Evolutionary conservation across 2,113 vertebrate genomes (phyloP).

Genomic region (Puffinus mauretanicus): DNA sequence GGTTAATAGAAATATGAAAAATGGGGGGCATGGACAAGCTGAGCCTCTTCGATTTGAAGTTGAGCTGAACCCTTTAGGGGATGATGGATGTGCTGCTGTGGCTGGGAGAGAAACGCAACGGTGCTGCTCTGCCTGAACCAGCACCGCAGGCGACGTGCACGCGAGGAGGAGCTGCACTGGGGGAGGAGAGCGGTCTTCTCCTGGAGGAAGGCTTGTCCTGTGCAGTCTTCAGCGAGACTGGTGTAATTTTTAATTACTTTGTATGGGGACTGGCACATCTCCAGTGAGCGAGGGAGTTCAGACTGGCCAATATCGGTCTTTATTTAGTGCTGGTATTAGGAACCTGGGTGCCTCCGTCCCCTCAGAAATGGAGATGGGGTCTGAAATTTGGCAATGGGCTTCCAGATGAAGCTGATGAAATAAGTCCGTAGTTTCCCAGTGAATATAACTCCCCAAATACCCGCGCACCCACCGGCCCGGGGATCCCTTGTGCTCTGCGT

Average conservation of each 20-base stretch:
- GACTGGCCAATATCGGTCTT: background rate
- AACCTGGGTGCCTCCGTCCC: background rate
- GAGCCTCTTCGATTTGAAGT: background rate
- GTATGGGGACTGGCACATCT: no score
- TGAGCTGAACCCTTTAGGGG: background rate
- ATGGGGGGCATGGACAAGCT: no score
- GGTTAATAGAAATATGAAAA: background rate
- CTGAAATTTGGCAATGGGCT: background rate
- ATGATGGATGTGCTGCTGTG: background rate
- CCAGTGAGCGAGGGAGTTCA: background rate
- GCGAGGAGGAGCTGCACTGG: rapidly evolving
- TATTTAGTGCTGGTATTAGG: background rate
- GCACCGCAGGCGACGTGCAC: rapidly evolving
- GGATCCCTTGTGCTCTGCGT: no score
- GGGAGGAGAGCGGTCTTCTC: background rate
- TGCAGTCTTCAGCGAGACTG: background rate
- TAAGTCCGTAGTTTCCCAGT: background rate
- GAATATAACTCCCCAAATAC: background rate
- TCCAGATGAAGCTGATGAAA: background rate
- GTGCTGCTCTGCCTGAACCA: no score
- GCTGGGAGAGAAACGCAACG: no score
- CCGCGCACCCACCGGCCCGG: rapidly evolving
- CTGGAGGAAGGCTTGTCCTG: background rate
- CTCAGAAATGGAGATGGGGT: background rate
- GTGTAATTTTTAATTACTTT: background rate